Evolutionary conservation across 2,797 vertebrate species (phyloP), one percentile per base, ranked within the genome.

Genomic region (Jordanella pulchra): DNA sequence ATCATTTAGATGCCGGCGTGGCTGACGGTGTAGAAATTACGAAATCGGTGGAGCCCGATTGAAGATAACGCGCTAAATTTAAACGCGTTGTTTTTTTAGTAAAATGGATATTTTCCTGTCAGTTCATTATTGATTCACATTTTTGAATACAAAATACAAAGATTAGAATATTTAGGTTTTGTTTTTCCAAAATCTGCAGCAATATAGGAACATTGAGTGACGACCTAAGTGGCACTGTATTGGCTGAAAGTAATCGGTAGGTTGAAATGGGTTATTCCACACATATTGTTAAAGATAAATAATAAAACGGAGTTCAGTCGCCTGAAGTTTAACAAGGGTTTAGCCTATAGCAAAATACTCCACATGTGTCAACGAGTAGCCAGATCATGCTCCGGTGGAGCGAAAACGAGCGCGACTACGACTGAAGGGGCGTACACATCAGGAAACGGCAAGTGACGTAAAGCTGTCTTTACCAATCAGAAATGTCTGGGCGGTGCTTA

Each of bases 371-470:
- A 12, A 18, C 15, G 21, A 4, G 28, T 2, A 23, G 56, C 18
- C 11, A 21, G 32, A 39, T 39, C 32, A 39, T 23, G 30, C 32
- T 1, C 11, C 56, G 32, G 58, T 21, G 21, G 39, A 9, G 2
- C 42, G 18, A 55, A 68, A 55, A 42, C 28, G 35, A 68, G 67
- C 25, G 51, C 14, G 44, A 27, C 55, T 30, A 4, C 45, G 63
- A n/a, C 66, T 69, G 17, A 66, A 54, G 5, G 0, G 9, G 0
- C 2, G 11, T 0, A 54, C 1, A 42, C 72, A 32, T 90, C 89
- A 88, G 84, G 86, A 76, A 91, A 93, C 79, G 88, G 87, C 77
- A 86, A 83, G 80, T 91, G 90, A 86, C 30, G 27, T 4, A 3
- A 6, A 1, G 14, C 0, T 2, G n/a, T 48, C 32, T 79, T 3